Evolutionary conservation across 2,797 vertebrate genomes (phyloP), one percentile per base, ranked within the genome.

Genomic region (Xyrichtys novacula): DNA sequence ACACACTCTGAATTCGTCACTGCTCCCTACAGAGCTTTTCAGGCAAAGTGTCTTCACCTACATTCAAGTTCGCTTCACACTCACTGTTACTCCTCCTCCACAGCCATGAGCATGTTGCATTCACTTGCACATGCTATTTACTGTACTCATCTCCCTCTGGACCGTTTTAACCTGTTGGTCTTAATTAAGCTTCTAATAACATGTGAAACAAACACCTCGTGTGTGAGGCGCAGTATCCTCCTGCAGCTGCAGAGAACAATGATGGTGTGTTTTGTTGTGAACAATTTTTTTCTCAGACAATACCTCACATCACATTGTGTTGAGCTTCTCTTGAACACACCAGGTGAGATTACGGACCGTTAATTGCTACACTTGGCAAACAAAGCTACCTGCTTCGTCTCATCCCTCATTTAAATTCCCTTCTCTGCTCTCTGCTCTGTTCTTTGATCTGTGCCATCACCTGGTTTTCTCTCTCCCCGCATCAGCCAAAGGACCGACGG

Each of bases 381-480:
- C 20, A 54, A 8, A 31, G 43, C 40, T 2, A 65, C 40, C 31
- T 7, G 2, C 44, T 39, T 74, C 29, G 47, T 53, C 47, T 82
- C 67, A 65, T 71, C 55, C 42, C 68, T 76, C 73, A 67, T 81
- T 86, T 74, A 42, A 58, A 85, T 85, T 85, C 61, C 46, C 69
- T 34, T n/a, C 17, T 50, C 29, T 64, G 38, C 19, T 71, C 19
- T 71, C 16, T 36, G 49, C 53, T 43, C 31, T 20, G 10, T 67
- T 78, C 71, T 88, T 83, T 87, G 77, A 90, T 91, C 85, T 74
- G 34, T 29, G 49, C 52, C 36, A 59, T 86, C 48, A 84, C 72
- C 82, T 86, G 78, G 12, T 64, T 74, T 34, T 53, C 34, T 57
- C 44, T 50, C 59, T 52, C 23, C 67, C 61, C 55, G 57, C 42